Evolutionary conservation across 1,140 invertebrate genomes (phyloP), one percentile per base, ranked within the genome.

Genomic region (Potamilus streckersoni): DNA sequence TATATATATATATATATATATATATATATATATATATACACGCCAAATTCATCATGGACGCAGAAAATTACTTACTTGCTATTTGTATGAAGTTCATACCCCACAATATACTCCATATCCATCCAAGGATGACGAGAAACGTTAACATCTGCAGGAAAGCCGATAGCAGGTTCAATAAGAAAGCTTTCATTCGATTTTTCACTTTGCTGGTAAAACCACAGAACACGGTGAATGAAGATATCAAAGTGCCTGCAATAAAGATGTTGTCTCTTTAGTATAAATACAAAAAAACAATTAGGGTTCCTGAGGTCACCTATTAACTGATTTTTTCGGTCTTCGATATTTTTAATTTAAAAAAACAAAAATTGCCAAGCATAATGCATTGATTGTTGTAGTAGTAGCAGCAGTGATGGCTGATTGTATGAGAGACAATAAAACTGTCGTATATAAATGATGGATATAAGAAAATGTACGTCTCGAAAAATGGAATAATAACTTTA

Each of bases 71-170:
- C 90, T 89, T 85, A 91, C 91, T 84, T 76, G 90, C 82, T 75
- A 91, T 82, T 71, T 91, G 90, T 58, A 92, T 87, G 79, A 91
- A 91, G 65, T 89, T 90, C 80, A 91, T 91, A 11, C 91, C 91
- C 89, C 91, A 92, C 66, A 91, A 83, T 71, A 92, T 91, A 74
- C 90, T 91, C 90, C 91, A 92, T 38, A 92, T 91, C 91, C 91
- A 92, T 16, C 91, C 91, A 20, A 92, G 85, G 15, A 92, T 90
- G 55, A 92, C 75, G 49, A 91, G 81, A 62, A 90, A 90, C 5
- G 91, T 90, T 23, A 90, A 69, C 73, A 91, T 83, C 83, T 92
- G 91, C 12, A 92, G 80, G 15, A 91, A 75, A 20, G 87, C 89
- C 11, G 91, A 89, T 27, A 91, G 69, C 8, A 92, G 56, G 73